phyloP scores from a whole-genome alignment of 2,113 vertebrate genomes.

The Toxostoma redivivum region DNA sequence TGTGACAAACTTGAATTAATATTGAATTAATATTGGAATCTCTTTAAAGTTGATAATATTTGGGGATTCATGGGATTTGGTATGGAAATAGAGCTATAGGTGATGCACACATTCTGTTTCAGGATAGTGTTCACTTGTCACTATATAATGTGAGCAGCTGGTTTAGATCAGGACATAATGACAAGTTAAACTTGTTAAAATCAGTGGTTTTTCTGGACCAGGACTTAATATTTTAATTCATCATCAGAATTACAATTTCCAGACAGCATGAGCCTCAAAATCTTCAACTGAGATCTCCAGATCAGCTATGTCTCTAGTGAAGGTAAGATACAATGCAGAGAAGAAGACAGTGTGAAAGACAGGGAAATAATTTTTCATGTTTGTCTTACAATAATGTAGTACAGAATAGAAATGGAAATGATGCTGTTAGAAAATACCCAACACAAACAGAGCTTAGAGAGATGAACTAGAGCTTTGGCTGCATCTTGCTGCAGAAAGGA shows the following conservation, averaged over 20 bases:
- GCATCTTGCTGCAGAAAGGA: neutral
- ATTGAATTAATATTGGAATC: neutral
- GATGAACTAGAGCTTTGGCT: neutral
- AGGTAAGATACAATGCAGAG: neutral
- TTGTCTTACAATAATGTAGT: neutral
- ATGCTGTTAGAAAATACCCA: neutral
- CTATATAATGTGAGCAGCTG: neutral
- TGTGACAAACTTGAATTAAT: neutral
- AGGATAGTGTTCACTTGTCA: neutral
- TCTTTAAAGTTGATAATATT: neutral
- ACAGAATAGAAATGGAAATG: neutral
- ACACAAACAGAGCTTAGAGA: neutral
- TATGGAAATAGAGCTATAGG: neutral
- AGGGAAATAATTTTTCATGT: neutral
- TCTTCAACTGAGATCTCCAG: neutral
- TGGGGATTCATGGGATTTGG: neutral
- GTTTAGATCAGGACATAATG: neutral
- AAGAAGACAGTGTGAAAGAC: neutral
- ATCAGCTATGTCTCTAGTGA: neutral
- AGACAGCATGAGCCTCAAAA: neutral
- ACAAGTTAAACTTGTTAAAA: neutral
- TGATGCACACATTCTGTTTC: neutral
- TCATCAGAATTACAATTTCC: neutral
- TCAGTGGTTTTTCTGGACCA: neutral
- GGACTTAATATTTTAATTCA: neutral